Base-by-base conservation (phyloP, 2,113 vertebrate species). In the Burhinus oedicnemus region DNA sequence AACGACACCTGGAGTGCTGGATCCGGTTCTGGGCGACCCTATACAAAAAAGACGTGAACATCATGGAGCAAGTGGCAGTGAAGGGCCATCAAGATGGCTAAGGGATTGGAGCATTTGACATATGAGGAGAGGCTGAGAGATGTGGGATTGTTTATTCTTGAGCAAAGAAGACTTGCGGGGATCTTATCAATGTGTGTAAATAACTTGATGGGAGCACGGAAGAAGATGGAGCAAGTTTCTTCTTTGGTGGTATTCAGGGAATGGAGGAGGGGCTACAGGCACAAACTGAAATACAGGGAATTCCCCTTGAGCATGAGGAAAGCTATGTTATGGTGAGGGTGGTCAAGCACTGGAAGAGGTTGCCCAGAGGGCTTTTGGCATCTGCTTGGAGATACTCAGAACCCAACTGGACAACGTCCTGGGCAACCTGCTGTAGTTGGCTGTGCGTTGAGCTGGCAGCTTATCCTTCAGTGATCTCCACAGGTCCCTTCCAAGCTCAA, bases 1-100 rank as follows among this genome's bases (percentile, higher is more conserved):
- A 40, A n/a, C 7, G 34, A 22, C 42, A n/a, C 14, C 52, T 15
- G 52, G 30, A 30, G 23, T 7, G 29, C 23, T 36, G 62, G 25
- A 34, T n/a, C 25, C 19, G 12, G 23, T 42, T 77, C 23, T 49
- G 72, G 44, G 19, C 62, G n/a, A 8, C n/a, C 25, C 19, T 15
- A 6, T 30, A 16, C n/a, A 29, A 15, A 15, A 36, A 8, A 42
- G 32, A n/a, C 3, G 2, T 26, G 27, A 21, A 12, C 52, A 15
- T n/a, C 1, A 2, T 40, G 34, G 12, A 77, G 23, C 2, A 1
- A 51, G 30, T 60, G 54, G 54, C 20, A 36, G 54, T 7, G 1
- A 68, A 70, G 15, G 21, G 64, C 13, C 13, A 6, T 44, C 9
- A 62, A 78, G 23, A 16, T 60, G 69, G 23, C 44, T 36, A 34